Evolutionary conservation across 2,888 invertebrate species (phyloP), one percentile per base, ranked within the genome.

Genomic region (Colletes collaris): DNA sequence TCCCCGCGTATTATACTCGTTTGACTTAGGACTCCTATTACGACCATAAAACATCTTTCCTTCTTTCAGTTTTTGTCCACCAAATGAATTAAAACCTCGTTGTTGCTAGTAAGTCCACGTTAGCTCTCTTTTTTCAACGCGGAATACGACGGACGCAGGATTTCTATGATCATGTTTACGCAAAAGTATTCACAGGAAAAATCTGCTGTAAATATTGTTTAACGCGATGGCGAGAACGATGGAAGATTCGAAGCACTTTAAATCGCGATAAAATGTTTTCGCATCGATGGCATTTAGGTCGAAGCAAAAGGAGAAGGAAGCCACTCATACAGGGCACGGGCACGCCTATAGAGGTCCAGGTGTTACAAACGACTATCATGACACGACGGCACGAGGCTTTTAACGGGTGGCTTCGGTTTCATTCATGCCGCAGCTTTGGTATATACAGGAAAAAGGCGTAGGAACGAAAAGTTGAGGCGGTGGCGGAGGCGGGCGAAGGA

Each of bases 381-480:
- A 72, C 60, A 49, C 11, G 76, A 71, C 49, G 56, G 75, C 62
- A 70, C 73, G 62, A 67, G 44, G 88, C 89, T 90, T 89, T 89
- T 87, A 89, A 85, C 86, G 75, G 27, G 68, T 65, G 85, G 82
- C 83, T 89, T 87, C 83, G 83, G 83, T 87, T 87, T 87, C 86
- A 82, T 82, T 86, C 72, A 65, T 55, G 77, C 7, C 50, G 27
- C 16, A 19, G 16, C 65, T 56, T 52, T 53, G 11, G 27, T 75
- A 60, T 44, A 50, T 49, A 56, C 59, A 16, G 11, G 35, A 0
- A 6, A 16, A 44, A 53, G 58, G 37, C 64, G 52, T 46, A 52
- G 60, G 77, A 80, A 82, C 65, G 73, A 68, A 71, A 62, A 66
- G 67, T 56, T 58, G 58, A 64, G 66, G 53, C 50, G 37, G 63